These are phyloP conservation scores for Pangasius larnaudii DNA, from an alignment of 2,797 vertebrate species.

Conservation along the genomic window DNA sequence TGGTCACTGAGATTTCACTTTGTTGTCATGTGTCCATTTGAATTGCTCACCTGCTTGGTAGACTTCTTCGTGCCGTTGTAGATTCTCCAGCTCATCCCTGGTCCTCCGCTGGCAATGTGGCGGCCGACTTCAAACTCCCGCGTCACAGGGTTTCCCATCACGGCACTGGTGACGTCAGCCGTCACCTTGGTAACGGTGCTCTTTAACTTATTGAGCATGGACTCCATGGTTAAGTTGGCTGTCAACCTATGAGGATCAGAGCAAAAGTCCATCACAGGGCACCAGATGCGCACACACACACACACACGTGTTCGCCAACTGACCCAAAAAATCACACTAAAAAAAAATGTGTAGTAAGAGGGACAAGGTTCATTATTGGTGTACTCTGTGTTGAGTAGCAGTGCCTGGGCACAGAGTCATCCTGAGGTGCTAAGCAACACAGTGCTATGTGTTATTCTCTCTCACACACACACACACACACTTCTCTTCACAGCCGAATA, in stretches of 20 bases:
- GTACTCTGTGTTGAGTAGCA: background rate
- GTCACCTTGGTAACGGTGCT: conserved; percentile 98
- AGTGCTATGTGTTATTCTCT: background rate
- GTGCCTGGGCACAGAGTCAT: background rate
- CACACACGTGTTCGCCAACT: background rate
- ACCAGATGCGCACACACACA: background rate
- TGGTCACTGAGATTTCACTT: background rate
- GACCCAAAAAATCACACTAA: background rate
- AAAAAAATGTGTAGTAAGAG: too few relatives aligned
- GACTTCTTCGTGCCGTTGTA: conserved; percentile 98
- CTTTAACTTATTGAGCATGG: conserved; percentile 97
- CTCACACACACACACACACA: background rate
- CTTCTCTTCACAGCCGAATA: background rate
- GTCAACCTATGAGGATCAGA: conserved; percentile 51
- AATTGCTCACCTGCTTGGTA: conserved; percentile 89
- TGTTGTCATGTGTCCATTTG: too few relatives aligned
- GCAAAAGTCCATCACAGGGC: background rate
- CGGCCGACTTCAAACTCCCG: conserved; percentile 96
- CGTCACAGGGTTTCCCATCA: conserved; percentile 98
- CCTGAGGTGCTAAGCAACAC: background rate
- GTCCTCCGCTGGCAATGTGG: conserved; percentile 95
- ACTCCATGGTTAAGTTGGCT: conserved; percentile 85
- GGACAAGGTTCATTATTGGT: background rate
- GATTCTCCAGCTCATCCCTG: conserved; percentile 94
- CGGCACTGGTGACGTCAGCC: conserved; percentile 95